A percentile compares a stretch with the other conserved stretches of the same genome.
Conservation (phyloP, 2,113 vertebrate genomes). For the Chaetorhynchus papuensis region DNA sequence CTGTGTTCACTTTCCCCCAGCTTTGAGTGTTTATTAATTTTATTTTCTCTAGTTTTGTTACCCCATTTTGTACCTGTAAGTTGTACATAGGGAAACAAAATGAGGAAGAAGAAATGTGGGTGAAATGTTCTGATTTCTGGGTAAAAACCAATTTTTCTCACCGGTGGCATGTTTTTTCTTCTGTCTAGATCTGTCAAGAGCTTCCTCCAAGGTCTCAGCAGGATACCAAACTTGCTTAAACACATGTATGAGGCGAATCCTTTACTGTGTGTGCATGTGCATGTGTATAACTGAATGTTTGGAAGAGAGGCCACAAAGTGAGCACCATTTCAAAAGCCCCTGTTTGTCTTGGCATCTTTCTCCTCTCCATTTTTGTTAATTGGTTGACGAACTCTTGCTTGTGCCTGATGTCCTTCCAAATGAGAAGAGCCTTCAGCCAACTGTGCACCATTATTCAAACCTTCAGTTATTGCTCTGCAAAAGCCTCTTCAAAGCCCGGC, state of each 20-base stretch:
- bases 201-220: constrained; percentile 18
- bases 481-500: constrained; percentile 46
- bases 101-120: not conserved
- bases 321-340: constrained; percentile 36
- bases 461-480: constrained; percentile 33
- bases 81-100: not conserved
- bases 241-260: not conserved
- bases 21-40: not conserved
- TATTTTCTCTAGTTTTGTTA: not conserved
- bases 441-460: constrained; percentile 26
- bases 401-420: constrained; percentile 57
- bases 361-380: constrained; percentile 63
- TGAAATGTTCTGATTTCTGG: not conserved
- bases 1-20: not conserved
- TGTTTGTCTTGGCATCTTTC: constrained; percentile 66
- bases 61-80: not conserved
- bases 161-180: not conserved
- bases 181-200: not conserved
- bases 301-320: constrained; percentile 22
- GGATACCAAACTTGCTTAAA: constrained; percentile 13
- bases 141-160: not conserved
- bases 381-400: constrained; percentile 42
- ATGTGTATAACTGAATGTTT: not conserved
- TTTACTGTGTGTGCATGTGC: not conserved
- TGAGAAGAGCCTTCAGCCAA: constrained; percentile 43